Percentiles rank a stretch among this genome's conserved stretches.
phyloP scores from a whole-genome alignment of 2,113 vertebrate genomes.

The Formicarius rufipectus region DNA sequence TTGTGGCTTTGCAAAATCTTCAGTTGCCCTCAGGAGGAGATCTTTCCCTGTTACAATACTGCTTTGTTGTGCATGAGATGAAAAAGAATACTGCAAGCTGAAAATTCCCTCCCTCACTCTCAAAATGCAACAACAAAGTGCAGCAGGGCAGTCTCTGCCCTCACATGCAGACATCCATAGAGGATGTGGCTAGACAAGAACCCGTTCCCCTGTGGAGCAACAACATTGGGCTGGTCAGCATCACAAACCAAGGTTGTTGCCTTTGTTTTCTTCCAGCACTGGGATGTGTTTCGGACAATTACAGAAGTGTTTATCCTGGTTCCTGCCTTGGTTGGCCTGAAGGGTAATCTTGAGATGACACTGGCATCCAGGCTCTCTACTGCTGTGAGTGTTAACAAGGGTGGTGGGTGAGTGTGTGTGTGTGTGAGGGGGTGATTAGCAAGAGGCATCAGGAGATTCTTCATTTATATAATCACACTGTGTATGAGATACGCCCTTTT shows the following conservation, averaged over 20 bases:
- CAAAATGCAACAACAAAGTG: background rate
- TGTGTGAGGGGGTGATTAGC: background rate
- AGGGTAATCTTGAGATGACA: conserved; percentile 97
- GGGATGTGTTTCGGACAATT: conserved; percentile 87
- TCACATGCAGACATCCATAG: background rate
- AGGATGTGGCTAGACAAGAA: background rate
- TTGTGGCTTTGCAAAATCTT: background rate
- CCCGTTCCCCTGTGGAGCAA: background rate
- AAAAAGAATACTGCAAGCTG: background rate
- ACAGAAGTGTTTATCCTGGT: conserved; percentile 90
- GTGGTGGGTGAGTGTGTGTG: background rate
- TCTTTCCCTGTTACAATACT: background rate
- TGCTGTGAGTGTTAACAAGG: conserved; percentile 78
- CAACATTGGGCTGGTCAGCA: background rate
- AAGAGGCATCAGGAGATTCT: background rate
- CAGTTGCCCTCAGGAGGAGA: background rate
- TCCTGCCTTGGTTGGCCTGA: conserved; percentile 92
- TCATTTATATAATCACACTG: background rate
- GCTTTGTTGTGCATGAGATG: background rate
- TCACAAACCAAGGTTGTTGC: background rate
- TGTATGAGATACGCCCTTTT: background rate
- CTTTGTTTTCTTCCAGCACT: conserved; percentile 78
- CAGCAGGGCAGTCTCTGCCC: background rate
- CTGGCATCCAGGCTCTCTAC: conserved; percentile 94
- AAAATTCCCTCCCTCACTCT: background rate